These are phyloP conservation scores for Corythornis madagascariensis DNA, from an alignment of 2,113 vertebrate species.

Conservation along the genomic window DNA sequence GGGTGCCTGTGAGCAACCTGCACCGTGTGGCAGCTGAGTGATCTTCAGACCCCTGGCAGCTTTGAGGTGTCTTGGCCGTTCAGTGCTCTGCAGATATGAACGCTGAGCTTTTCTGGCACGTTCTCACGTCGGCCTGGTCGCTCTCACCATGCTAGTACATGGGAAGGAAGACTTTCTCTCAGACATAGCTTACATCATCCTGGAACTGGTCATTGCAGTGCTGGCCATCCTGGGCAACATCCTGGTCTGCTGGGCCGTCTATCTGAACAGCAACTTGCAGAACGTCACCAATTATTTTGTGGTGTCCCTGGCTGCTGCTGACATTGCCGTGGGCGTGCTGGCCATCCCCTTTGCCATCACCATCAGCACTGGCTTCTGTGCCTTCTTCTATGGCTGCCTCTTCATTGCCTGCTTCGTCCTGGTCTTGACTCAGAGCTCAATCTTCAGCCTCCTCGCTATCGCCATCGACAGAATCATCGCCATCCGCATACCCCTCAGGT, in stretches of 20 bases:
- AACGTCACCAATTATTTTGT: conserved; percentile 97
- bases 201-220: conserved; percentile 90
- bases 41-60: neutral
- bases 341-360: conserved; percentile 93
- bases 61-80: neutral
- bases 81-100: conserved; percentile 87
- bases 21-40: neutral
- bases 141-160: conserved; percentile 80
- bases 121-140: conserved; percentile 60
- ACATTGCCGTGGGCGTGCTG: conserved; percentile 93
- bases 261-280: conserved; percentile 93
- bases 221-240: conserved; percentile 93
- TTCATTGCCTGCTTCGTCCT: conserved; percentile 96
- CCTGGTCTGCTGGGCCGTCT: conserved; percentile 96
- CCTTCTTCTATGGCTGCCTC: conserved; percentile 93
- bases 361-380: conserved; percentile 95
- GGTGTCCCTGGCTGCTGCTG: conserved; percentile 92
- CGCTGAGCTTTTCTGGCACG: conserved; percentile 76
- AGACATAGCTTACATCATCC: conserved; percentile 80
- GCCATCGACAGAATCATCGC: conserved; percentile 95
- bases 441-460: conserved; percentile 96
- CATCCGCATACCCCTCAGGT: conserved; percentile 94
- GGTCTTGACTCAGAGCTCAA: conserved; percentile 95
- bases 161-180: conserved; percentile 45
- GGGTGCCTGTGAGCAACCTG: neutral